Evolutionary conservation across 2,797 vertebrate species (phyloP).

Genomic region (Alfaro cultratus): DNA sequence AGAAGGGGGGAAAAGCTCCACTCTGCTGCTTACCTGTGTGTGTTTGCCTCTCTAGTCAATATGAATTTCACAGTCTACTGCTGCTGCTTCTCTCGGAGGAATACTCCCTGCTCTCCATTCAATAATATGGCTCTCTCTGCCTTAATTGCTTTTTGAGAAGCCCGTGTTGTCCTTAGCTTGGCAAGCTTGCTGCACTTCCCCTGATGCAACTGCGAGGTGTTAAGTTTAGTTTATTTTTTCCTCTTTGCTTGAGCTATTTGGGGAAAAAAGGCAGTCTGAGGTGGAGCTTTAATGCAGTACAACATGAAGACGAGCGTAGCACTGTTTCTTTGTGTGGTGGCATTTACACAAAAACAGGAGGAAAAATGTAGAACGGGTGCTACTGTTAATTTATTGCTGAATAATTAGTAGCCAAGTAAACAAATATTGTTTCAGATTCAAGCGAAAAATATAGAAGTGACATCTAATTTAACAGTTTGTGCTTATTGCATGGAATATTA

Average conservation of each 20-base stretch:
- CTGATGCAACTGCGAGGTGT: conserved; percentile 61
- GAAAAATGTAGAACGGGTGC: not conserved
- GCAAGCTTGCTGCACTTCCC: conserved; percentile 65
- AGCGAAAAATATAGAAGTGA: not conserved
- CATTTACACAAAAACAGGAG: not conserved
- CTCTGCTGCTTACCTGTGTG: conserved; percentile 75
- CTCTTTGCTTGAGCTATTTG: conserved; percentile 44
- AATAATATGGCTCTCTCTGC: conserved; percentile 77
- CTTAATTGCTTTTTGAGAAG: conserved; percentile 83
- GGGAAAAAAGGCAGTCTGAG: conserved; percentile 25
- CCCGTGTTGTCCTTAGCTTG: conserved; percentile 72
- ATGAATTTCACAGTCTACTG: conserved; percentile 82
- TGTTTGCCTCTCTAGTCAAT: conserved; percentile 78
- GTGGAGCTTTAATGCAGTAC: conserved; percentile 46
- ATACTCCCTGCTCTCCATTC: conserved; percentile 69
- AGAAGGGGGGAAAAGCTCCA: conserved; percentile 55
- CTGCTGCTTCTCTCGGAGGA: conserved; percentile 73
- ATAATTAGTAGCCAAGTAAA: not conserved
- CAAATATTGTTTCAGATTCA: not conserved
- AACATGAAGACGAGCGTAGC: not conserved
- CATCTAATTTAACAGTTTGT: not conserved
- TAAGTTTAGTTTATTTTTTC: conserved; percentile 41
- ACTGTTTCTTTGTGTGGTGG: not conserved
- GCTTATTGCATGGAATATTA: not conserved
- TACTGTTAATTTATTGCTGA: not conserved